These are phyloP conservation scores for Sorex maritimensis DNA, from an alignment of 2,797 vertebrate genomes.

Conservation along the genomic window DNA sequence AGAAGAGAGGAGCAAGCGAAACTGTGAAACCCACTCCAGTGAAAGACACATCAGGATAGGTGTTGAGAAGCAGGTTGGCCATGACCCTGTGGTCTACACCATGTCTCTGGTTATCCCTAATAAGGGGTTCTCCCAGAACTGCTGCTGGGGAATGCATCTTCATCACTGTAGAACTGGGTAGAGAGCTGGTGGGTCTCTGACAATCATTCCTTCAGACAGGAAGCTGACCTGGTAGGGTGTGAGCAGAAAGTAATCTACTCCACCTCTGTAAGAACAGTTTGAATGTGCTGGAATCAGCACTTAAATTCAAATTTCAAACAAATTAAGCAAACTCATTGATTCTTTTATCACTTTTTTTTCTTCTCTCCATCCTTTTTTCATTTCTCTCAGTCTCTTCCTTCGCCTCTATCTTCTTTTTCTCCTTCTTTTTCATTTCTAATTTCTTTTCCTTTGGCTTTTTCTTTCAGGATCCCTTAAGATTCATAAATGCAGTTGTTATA, in stretches of 20 bases:
- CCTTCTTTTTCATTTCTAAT: too few relatives aligned
- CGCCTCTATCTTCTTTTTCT: slow-evolving; percentile 28
- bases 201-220: too few relatives aligned
- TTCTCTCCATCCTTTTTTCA: neutral
- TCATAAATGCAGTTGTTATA: too few relatives aligned
- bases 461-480: too few relatives aligned
- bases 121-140: neutral
- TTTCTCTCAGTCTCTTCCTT: neutral
- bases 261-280: neutral
- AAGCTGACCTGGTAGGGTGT: neutral
- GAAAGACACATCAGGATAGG: too few relatives aligned
- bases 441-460: too few relatives aligned
- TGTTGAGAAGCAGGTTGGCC: too few relatives aligned
- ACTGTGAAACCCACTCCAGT: too few relatives aligned
- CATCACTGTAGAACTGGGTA: neutral
- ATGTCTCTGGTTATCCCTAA: neutral
- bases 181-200: neutral
- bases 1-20: too few relatives aligned
- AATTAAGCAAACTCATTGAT: too few relatives aligned
- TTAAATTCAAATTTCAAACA: neutral
- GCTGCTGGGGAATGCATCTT: neutral
- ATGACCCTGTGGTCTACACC: neutral
- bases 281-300: neutral
- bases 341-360: too few relatives aligned
- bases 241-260: neutral